These are phyloP conservation scores for Erebia ligea DNA, from an alignment of 2,888 invertebrate genomes.

Conservation along the genomic window DNA sequence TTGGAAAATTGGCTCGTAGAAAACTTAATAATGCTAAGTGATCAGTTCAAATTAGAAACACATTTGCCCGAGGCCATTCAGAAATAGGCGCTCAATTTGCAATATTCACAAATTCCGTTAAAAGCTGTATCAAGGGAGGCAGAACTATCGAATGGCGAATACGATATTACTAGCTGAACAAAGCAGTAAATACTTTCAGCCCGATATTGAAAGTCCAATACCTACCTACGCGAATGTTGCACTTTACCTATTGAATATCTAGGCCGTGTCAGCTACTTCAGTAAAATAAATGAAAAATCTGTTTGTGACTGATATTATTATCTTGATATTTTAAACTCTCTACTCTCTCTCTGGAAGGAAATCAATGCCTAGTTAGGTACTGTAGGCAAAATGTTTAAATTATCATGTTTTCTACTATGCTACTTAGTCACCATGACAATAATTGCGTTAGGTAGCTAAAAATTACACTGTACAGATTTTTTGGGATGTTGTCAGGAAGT, in stretches of 20 bases:
- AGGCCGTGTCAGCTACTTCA: background rate
- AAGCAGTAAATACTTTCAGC: conserved; percentile 22
- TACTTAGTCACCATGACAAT: too few relatives aligned
- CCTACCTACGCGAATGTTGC: conserved; percentile 7
- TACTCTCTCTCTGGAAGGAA: too few relatives aligned
- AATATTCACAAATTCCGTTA: conserved; percentile 29
- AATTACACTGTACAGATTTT: too few relatives aligned
- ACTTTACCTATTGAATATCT: conserved; percentile 7
- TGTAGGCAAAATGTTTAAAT: too few relatives aligned
- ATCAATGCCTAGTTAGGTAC: too few relatives aligned
- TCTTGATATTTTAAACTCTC: too few relatives aligned
- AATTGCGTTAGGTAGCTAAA: too few relatives aligned
- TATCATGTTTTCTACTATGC: too few relatives aligned
- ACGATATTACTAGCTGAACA: conserved; percentile 18
- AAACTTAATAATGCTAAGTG: conserved; percentile 10
- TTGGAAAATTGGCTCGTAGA: background rate
- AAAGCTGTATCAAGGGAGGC: conserved; percentile 32
- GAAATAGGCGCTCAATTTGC: conserved; percentile 28
- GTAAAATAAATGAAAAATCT: background rate
- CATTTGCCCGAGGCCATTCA: conserved; percentile 24
- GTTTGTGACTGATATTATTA: background rate
- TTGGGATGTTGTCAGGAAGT: too few relatives aligned
- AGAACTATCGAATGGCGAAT: conserved; percentile 20
- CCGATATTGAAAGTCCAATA: conserved; percentile 14
- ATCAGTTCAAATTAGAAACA: conserved; percentile 20